Percentiles rank a stretch among this genome's conserved stretches.
Conservation (phyloP, 2,888 invertebrate genomes). For the Ernsta delagoae region DNA sequence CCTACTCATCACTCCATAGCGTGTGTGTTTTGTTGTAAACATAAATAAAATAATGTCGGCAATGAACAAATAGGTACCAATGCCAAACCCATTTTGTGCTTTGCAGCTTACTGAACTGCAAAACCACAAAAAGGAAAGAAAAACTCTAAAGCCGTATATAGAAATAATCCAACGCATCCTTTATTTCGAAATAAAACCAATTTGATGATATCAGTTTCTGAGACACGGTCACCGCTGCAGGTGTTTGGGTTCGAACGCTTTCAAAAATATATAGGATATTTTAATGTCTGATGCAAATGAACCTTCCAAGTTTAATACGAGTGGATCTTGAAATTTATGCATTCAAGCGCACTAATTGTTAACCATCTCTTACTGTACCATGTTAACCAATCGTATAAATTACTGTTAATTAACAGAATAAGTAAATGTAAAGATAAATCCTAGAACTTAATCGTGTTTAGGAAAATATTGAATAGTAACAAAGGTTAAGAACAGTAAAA, state of each 20-base stretch:
- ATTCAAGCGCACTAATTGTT: conserved; percentile 8
- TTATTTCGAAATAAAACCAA: conserved; percentile 31
- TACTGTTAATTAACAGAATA: too few species aligned
- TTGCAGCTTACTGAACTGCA: not conserved
- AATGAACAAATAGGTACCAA: not conserved
- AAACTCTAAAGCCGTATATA: conserved; percentile 2
- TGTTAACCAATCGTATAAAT: not conserved
- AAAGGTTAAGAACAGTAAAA: not conserved
- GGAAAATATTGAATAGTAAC: not conserved
- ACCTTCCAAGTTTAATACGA: conserved; percentile 40
- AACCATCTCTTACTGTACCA: not conserved
- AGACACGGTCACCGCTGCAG: conserved; percentile 40
- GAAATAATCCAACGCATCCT: conserved; percentile 12
- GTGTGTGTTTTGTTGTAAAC: not conserved
- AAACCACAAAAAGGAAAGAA: conserved; percentile 3
- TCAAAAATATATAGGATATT: conserved; percentile 28
- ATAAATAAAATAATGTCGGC: not conserved
- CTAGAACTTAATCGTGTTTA: too few species aligned
- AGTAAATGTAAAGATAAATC: too few species aligned
- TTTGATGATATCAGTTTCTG: conserved; percentile 26
- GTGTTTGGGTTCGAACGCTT: conserved; percentile 22
- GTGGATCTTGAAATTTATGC: conserved; percentile 19
- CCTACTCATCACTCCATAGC: too few species aligned
- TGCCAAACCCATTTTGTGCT: not conserved
- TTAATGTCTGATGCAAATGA: conserved; percentile 47